Evolutionary conservation across 1,140 invertebrate genomes (phyloP).

Genomic region (Globodera rostochiensis): DNA sequence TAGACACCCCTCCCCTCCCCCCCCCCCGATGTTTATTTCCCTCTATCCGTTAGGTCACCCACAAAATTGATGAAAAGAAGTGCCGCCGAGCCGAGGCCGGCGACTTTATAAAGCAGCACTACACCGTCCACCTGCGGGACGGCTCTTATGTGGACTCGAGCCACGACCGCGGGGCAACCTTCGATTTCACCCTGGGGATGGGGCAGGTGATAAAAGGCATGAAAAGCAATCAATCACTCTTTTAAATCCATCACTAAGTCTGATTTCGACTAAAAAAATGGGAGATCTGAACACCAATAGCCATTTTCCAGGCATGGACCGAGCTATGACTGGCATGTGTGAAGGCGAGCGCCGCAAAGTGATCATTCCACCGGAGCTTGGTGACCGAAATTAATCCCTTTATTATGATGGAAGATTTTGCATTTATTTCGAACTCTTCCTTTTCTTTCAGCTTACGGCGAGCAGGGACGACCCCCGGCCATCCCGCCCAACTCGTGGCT

Average conservation of each 20-base stretch:
- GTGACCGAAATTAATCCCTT: constrained; percentile 35
- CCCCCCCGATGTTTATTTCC: background rate
- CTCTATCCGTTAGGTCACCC: constrained; percentile 41
- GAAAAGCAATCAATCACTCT: constrained; percentile 39
- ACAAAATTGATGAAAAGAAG: constrained; percentile 42
- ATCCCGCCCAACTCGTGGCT: constrained; percentile 67
- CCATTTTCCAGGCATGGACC: constrained; percentile 55
- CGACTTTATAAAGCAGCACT: constrained; percentile 62
- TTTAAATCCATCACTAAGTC: background rate
- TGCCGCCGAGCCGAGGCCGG: constrained; percentile 44
- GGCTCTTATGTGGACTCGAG: constrained; percentile 70
- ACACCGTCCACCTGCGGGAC: constrained; percentile 66
- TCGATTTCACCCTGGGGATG: constrained; percentile 68
- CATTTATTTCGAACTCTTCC: background rate
- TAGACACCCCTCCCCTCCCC: too few relatives aligned
- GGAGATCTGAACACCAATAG: background rate
- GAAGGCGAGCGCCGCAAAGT: constrained; percentile 69
- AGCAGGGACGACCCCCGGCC: constrained; percentile 67
- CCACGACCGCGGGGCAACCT: constrained; percentile 67
- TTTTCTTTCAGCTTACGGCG: constrained; percentile 65
- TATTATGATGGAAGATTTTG: constrained; percentile 5
- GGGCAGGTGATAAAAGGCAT: constrained; percentile 66
- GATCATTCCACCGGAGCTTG: constrained; percentile 68
- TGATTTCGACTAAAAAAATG: background rate
- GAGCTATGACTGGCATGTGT: constrained; percentile 67